Percentiles rank a stretch among this genome's conserved stretches.
These are phyloP conservation scores for Piprites chloris DNA, from an alignment of 2,113 vertebrate genomes.

Conservation along the genomic window DNA sequence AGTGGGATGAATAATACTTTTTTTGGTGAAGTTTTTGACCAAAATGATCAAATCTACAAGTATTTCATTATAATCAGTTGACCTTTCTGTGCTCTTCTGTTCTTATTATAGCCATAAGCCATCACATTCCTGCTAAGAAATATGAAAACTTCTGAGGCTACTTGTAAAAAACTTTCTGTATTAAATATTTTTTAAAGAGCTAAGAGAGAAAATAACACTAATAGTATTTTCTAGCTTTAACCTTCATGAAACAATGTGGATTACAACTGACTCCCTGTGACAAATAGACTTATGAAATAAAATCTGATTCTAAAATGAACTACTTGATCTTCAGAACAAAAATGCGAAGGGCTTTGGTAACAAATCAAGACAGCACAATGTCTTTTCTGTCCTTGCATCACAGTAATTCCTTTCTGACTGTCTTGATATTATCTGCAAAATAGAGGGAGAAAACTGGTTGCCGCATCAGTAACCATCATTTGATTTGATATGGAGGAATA, in stretches of 20 bases:
- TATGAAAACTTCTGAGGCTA: not conserved
- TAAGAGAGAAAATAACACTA: not conserved
- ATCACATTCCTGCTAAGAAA: not conserved
- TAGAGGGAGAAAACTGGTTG: constrained; percentile 4
- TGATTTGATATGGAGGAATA: not conserved
- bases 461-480: not conserved
- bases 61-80: not conserved
- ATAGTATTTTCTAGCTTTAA: not conserved
- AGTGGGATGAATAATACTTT: not conserved
- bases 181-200: not conserved
- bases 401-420: not conserved
- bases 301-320: not conserved
- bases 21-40: not conserved
- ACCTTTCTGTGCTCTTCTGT: not conserved
- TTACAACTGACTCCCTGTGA: not conserved
- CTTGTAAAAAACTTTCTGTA: not conserved
- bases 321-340: not conserved
- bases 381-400: not conserved
- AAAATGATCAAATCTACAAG: not conserved
- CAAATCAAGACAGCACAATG: not conserved
- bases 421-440: not conserved
- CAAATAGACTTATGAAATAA: not conserved
- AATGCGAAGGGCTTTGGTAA: not conserved
- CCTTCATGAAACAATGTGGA: not conserved
- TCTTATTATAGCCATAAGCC: not conserved